Percentiles rank a stretch among this genome's conserved stretches.
Conservation (phyloP, 2,113 vertebrate genomes). For the Gymnogyps californianus region DNA sequence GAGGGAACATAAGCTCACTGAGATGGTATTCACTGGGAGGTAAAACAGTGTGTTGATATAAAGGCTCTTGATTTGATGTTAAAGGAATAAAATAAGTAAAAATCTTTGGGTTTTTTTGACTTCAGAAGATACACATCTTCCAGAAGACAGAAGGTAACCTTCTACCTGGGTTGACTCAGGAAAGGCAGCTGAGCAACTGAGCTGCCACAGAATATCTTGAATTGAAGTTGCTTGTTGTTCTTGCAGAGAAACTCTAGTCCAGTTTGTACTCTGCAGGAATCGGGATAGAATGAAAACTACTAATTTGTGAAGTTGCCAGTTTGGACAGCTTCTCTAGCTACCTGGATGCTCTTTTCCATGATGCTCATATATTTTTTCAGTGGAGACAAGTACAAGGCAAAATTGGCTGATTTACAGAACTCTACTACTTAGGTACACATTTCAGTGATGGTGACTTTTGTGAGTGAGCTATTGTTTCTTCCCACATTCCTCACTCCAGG, state of each 20-base stretch:
- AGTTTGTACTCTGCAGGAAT: neutral
- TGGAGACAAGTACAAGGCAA: neutral
- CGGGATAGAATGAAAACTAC: neutral
- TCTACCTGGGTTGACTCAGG: neutral
- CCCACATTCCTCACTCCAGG: neutral
- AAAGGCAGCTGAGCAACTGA: neutral
- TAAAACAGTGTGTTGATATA: neutral
- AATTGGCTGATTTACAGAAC: neutral
- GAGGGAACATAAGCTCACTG: neutral
- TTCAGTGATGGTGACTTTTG: neutral
- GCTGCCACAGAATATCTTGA: neutral
- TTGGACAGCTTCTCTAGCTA: neutral
- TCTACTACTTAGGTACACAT: neutral
- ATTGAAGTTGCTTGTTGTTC: neutral
- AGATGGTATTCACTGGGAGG: neutral
- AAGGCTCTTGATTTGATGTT: neutral
- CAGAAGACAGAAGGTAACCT: neutral
- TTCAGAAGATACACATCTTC: accelerated
- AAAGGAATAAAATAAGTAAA: neutral
- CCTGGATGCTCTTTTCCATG: neutral
- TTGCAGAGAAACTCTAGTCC: neutral
- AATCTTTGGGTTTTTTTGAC: neutral
- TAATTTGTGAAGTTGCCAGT: neutral
- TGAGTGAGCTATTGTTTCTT: neutral
- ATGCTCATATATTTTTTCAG: accelerated